Evolutionary conservation across 1,140 invertebrate species (phyloP).

Genomic region (Drosophila setifemur): DNA sequence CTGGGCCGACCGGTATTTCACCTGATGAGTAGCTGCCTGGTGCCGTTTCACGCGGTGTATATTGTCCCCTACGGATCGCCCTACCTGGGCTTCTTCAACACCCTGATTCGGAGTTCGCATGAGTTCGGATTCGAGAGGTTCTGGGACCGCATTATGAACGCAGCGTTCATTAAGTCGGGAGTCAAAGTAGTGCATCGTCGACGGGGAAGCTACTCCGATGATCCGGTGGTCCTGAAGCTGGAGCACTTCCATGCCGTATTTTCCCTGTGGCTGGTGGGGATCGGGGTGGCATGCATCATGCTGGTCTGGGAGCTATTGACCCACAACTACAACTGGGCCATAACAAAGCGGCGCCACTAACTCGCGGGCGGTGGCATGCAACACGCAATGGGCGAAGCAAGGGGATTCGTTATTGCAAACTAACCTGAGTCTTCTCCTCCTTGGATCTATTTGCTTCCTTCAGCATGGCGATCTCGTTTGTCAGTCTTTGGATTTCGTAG

Average conservation of each 20-base stretch:
- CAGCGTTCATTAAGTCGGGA: constrained; percentile 61
- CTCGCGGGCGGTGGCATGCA: constrained; percentile 26
- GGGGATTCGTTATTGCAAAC: neutral
- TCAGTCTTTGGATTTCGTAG: constrained; percentile 82
- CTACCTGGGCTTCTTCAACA: constrained; percentile 70
- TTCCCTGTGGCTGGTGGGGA: constrained; percentile 57
- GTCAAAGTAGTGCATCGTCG: constrained; percentile 37
- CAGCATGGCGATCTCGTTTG: constrained; percentile 75
- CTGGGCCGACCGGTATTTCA: constrained; percentile 62
- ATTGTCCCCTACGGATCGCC: constrained; percentile 77
- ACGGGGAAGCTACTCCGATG: constrained; percentile 38
- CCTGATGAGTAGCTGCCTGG: constrained; percentile 73
- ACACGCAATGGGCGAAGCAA: constrained; percentile 31
- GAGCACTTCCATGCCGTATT: constrained; percentile 72
- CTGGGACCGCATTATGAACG: constrained; percentile 74
- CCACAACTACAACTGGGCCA: constrained; percentile 42
- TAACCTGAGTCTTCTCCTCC: constrained; percentile 79
- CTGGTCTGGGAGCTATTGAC: constrained; percentile 55
- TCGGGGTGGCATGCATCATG: constrained; percentile 35
- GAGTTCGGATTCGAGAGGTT: constrained; percentile 66
- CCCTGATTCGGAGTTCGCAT: constrained; percentile 54
- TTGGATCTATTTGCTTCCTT: constrained; percentile 77
- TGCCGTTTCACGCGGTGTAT: constrained; percentile 76
- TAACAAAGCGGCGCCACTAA: constrained; percentile 39
- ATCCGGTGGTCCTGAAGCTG: constrained; percentile 66